Conservation (phyloP, 2,113 vertebrate genomes). For the Antigone vipio region DNA sequence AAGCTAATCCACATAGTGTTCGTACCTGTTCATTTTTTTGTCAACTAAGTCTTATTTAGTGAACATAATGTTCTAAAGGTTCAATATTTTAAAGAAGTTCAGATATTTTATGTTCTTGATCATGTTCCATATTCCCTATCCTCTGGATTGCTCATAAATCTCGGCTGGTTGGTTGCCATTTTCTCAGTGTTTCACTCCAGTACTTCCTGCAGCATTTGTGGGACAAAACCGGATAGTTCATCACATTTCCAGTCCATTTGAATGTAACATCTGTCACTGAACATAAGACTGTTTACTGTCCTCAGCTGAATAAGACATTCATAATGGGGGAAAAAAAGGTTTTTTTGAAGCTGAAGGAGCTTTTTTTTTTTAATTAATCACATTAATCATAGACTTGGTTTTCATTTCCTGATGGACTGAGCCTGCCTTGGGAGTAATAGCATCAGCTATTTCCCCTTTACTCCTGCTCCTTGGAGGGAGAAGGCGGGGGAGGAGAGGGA, state of each 20-base stretch:
- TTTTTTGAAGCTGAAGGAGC: not conserved
- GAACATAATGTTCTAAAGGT: constrained; percentile 6
- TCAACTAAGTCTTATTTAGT: constrained; percentile 13
- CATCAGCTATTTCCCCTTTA: not conserved
- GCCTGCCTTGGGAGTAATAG: not conserved
- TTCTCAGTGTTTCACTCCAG: not conserved
- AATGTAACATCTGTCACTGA: not conserved
- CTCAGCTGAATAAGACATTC: not conserved
- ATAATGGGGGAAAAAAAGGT: not conserved
- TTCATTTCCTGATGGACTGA: not conserved
- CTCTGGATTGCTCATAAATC: not conserved
- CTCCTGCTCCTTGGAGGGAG: not conserved
- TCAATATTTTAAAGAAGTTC: constrained; percentile 19
- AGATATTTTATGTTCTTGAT: constrained; percentile 22
- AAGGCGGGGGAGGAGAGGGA: not conserved
- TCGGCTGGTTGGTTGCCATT: not conserved
- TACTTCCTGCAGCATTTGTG: not conserved
- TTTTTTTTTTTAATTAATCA: not conserved
- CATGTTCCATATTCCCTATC: not conserved
- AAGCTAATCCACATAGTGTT: not conserved
- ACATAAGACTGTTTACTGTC: not conserved
- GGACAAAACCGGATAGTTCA: not conserved
- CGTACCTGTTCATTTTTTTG: not conserved
- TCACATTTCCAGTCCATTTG: not conserved
- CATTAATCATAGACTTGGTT: not conserved